Percentiles rank a stretch among this genome's conserved stretches.
phyloP scores from a whole-genome alignment of 2,797 vertebrate species.

The Crax fasciolata region DNA sequence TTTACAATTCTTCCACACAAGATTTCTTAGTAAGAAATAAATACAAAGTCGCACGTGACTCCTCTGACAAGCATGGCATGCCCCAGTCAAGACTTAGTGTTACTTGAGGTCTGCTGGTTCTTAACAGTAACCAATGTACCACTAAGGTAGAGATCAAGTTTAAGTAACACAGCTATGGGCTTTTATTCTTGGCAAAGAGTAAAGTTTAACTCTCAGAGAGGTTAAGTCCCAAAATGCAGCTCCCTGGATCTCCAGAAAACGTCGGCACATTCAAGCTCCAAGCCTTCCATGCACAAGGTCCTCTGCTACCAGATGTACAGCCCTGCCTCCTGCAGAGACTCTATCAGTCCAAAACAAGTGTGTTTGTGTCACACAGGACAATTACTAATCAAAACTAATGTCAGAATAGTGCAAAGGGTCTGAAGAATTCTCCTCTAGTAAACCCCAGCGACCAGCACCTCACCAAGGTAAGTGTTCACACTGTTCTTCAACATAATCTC shows the following conservation, averaged over 20 bases:
- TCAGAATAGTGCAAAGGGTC: neutral
- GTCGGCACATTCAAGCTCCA: neutral
- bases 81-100: neutral
- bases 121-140: neutral
- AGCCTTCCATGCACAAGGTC: neutral
- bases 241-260: neutral
- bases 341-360: neutral
- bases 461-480: accelerated
- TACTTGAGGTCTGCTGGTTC: neutral
- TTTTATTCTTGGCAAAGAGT: neutral
- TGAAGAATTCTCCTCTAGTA: neutral
- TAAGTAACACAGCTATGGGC: neutral
- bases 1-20: neutral
- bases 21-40: neutral
- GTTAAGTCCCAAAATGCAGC: neutral
- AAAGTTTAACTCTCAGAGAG: neutral
- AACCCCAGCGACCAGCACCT: neutral
- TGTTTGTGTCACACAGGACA: accelerated
- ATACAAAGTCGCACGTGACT: slow-evolving; percentile 17
- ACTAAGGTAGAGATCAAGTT: neutral
- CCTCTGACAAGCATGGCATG: neutral
- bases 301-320: neutral
- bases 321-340: neutral
- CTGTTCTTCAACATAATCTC: accelerated
- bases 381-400: neutral